Conservation (phyloP, 2,888 invertebrate genomes). For the Metallyticus violacea region DNA sequence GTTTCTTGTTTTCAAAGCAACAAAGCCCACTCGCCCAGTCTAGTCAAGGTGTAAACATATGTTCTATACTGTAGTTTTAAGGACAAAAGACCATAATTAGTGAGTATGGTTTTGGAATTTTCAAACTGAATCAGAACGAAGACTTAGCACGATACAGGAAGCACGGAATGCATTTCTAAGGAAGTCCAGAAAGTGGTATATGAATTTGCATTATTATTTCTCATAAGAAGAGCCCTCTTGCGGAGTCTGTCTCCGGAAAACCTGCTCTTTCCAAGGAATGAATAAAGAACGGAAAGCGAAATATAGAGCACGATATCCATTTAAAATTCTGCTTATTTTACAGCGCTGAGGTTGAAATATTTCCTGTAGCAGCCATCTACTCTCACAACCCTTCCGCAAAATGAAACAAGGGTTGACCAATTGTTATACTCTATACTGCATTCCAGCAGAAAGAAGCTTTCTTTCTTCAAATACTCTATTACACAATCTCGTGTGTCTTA, state of each 20-base stretch:
- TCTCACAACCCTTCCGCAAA: too few relatives aligned
- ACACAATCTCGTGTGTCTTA: too few relatives aligned
- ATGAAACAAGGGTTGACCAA: neutral
- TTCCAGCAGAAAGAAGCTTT: neutral
- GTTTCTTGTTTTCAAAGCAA: too few relatives aligned
- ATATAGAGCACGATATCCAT: neutral
- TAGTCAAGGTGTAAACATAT: too few relatives aligned
- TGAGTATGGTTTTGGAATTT: too few relatives aligned
- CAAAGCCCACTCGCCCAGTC: too few relatives aligned
- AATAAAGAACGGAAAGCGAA: neutral
- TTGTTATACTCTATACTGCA: neutral
- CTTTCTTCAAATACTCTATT: too few relatives aligned
- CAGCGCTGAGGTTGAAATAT: neutral
- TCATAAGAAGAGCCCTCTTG: neutral
- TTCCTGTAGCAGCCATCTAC: neutral
- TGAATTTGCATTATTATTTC: neutral
- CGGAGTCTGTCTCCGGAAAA: neutral
- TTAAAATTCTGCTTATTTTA: slow-evolving; percentile 15
- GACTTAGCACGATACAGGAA: neutral
- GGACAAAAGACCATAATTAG: too few relatives aligned
- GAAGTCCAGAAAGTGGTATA: neutral
- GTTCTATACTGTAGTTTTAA: too few relatives aligned
- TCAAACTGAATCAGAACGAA: too few relatives aligned
- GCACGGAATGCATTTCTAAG: neutral
- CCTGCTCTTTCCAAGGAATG: neutral